Evolutionary conservation across 2,888 invertebrate genomes (phyloP), one percentile per base, ranked within the genome.

Genomic region (Ryuthela nishihirai): DNA sequence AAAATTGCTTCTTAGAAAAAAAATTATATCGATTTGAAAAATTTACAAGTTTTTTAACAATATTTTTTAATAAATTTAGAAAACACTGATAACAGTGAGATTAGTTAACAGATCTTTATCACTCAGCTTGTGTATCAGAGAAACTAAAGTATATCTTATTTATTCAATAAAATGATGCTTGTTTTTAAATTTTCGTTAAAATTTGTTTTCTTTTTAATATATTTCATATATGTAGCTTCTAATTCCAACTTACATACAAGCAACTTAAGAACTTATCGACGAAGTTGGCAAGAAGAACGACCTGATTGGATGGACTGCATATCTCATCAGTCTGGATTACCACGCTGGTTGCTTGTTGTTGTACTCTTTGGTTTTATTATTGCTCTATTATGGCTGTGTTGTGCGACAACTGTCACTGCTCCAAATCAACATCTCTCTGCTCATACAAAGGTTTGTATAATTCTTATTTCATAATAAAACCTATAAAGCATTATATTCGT

Each of bases 291-390:
- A 34, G 53, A 47, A 34, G 59, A 42, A 15, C 40, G 35, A 12
- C 23, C 47, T n/a, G 61, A 54, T 34, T 64, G 64, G 64, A 54
- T 56, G 54, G 60, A 54, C 17, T 64, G 61, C 38, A 53, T 64
- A 17, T 52, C 54, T 2, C 55, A 58, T 23, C 58, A 64, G 15
- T 56, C 61, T 2, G 64, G 64, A 12, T 50, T 64, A 23, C 64
- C 64, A 9, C 64, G 61, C 15, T 61, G 64, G 61, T 17, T 61
- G 9, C 42, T 64, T 32, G 61, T 56, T 38, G 35, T 54, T 17
- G 50, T 61, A 12, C 52, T 64, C 10, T 58, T 64, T 45, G 48
- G 52, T 24, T 60, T 60, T 32, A 56, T 64, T n/a, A 35, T 64
- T 21, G 64, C 52, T 20, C 36, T 64, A n/a, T 43, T 60, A 32